Base-by-base conservation (phyloP, 2,888 invertebrate species). In the Acheta domesticus region DNA sequence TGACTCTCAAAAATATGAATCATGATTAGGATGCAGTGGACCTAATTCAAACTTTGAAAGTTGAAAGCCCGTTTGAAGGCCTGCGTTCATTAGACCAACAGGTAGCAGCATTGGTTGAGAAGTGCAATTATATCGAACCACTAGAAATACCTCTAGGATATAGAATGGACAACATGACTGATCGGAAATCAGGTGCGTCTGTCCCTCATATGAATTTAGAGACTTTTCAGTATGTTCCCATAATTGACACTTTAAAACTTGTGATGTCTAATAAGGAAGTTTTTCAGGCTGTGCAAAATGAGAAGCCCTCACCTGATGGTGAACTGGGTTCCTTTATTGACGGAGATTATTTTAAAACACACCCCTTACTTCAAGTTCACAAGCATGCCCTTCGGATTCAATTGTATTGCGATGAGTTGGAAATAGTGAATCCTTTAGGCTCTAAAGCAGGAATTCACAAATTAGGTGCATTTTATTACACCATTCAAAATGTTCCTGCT, bases 371-470 rank as follows among this genome's bases (percentile, higher is more conserved):
- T n/a, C n/a, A n/a, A n/a, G n/a, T 23, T 23, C 21, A 75, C 36
- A 20, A 75, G 20, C 14, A 3, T 12, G 4, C 75, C n/a, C 36
- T 75, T 19, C 2, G 75, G n/a, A 12, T 75, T 20, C 75, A 75
- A 75, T n/a, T 75, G n/a, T 75, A 75, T 36, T 75, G 4, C n/a
- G 75, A 75, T 75, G 75, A 75, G n/a, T 75, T 75, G 20, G 75
- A 75, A n/a, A 75, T n/a, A 19, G 36, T 36, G 1, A 75, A 75
- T n/a, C 75, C 75, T 75, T n/a, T 75, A 14, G 75, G 75, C 21
- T 75, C 20, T 19, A 75, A 75, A 75, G 36, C 20, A 12, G 75
- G 75, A 2, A 75, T 75, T 12, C 14, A 75, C 75, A 75, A 75
- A 75, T 75, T 75, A 75, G 14, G 75, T 36, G 12, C n/a, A 14